A percentile compares a stretch with the other conserved stretches of the same genome.
phyloP scores from a whole-genome alignment of 2,797 vertebrate genomes.

The Dipus sagitta region DNA sequence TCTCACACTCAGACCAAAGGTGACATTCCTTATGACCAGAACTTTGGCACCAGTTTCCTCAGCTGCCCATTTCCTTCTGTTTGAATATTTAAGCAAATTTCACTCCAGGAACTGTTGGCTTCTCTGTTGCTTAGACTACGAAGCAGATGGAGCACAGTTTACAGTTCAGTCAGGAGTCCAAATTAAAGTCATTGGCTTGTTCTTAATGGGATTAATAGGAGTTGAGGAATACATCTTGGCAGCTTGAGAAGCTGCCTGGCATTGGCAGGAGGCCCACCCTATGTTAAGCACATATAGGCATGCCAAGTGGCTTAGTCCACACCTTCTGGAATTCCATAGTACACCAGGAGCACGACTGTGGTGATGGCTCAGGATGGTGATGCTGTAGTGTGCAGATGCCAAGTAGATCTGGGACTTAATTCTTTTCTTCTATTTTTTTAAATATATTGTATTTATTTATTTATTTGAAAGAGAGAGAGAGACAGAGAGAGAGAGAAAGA shows the following conservation, averaged over 20 bases:
- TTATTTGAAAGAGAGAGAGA: too few species aligned
- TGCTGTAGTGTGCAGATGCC: background rate
- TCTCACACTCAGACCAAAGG: conserved; percentile 51
- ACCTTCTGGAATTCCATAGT: background rate
- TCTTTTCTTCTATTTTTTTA: background rate
- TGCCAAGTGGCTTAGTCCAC: background rate
- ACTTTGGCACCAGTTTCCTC: conserved; percentile 40
- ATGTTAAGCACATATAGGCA: conserved; percentile 65
- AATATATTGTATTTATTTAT: too few species aligned
- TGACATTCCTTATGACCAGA: conserved; percentile 33
- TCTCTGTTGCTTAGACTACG: conserved; percentile 61
- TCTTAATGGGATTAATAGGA: conserved; percentile 86
- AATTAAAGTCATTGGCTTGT: conserved; percentile 82
- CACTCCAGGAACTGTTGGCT: conserved; percentile 45
- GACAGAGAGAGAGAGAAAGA: too few species aligned
- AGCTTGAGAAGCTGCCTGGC: conserved; percentile 71
- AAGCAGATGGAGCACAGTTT: conserved; percentile 86
- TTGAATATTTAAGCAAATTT: background rate
- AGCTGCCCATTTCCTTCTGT: background rate
- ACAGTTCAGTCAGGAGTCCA: conserved; percentile 82
- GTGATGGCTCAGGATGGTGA: background rate
- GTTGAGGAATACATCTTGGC: conserved; percentile 81
- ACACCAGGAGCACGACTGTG: background rate
- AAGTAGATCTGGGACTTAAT: background rate
- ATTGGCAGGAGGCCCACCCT: conserved; percentile 67